Base-by-base conservation (phyloP, 2,888 invertebrate genomes). In the Hemaris fuciformis region DNA sequence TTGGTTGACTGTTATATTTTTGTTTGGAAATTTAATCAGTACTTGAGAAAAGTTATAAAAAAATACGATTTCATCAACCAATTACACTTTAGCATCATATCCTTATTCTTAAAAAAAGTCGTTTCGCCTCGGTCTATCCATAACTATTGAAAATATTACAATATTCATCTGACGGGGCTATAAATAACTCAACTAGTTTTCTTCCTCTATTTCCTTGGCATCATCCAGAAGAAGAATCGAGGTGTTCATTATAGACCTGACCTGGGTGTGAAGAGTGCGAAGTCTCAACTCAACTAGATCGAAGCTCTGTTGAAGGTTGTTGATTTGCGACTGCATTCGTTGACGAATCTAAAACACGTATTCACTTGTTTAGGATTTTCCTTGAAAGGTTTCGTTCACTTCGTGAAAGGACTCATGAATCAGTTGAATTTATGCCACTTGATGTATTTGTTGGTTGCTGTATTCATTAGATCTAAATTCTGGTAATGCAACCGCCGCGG, bases 241-340 rank as follows among this genome's bases (percentile, higher is more conserved):
- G 57, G 81, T 88, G 64, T 75, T 87, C 70, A 95, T 95, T 61
- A 95, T 79, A 53, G 95, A 94, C 45, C 93, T 90, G 2, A 95
- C 94, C 65, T 95, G 95, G 7, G 93, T 94, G 73, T 95, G 95
- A 13, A 95, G 83, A 15, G 93, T 93, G 34, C 94, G 93, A 13
- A 95, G 93, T 22, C 95, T 86, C 70, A 94, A 93, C 72, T 95
- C 95, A 0, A 94, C 95, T 73, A 95, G 90, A 62, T 95, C 94
- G 68, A 95, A 95, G 68, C 94, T 95, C 73, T 95, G 95, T 73
- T 94, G 95, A 64, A 95, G 80, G 72, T 93, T 94, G 65, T 93
- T 94, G 56, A 95, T 94, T 77, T 95, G 95, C 18, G 94, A 89
- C 73, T 95, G 95, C 94, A 95, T 95, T 66, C 94, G 94, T 77